phyloP scores from a whole-genome alignment of 2,113 vertebrate genomes.

The Leiothrix lutea region DNA sequence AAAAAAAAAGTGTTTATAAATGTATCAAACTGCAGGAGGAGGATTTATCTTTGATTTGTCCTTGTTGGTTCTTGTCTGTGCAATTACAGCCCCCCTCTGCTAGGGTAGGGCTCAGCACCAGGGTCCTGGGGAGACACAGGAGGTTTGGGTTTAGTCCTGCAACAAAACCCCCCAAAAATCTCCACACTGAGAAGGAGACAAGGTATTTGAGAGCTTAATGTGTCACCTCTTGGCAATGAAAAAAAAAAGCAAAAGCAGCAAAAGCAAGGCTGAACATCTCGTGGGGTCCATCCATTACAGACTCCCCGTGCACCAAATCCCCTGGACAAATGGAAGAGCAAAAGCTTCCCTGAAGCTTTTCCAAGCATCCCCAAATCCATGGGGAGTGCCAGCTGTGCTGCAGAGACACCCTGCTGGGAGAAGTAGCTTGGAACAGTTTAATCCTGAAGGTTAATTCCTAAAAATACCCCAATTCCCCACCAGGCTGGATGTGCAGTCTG shows the following conservation, averaged over 20 bases:
- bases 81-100: not conserved
- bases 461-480: rapidly evolving
- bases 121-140: not conserved
- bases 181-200: not conserved
- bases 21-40: not conserved
- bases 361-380: not conserved
- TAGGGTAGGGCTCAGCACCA: not conserved
- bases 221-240: not conserved
- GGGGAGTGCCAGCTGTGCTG: not conserved
- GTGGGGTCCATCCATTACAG: not conserved
- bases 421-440: not conserved
- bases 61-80: not conserved
- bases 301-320: not conserved
- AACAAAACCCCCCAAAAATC: not conserved
- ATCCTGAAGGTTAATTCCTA: not conserved
- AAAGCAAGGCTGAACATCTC: not conserved
- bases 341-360: not conserved
- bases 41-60: constrained; percentile 2
- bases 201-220: not conserved
- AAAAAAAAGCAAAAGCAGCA: not conserved
- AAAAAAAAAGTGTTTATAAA: not conserved
- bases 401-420: not conserved
- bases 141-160: not conserved
- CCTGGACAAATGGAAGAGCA: not conserved
- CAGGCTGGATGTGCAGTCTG: not conserved